phyloP scores from a whole-genome alignment of 1,140 invertebrate genomes.

The Dendroctonus valens region DNA sequence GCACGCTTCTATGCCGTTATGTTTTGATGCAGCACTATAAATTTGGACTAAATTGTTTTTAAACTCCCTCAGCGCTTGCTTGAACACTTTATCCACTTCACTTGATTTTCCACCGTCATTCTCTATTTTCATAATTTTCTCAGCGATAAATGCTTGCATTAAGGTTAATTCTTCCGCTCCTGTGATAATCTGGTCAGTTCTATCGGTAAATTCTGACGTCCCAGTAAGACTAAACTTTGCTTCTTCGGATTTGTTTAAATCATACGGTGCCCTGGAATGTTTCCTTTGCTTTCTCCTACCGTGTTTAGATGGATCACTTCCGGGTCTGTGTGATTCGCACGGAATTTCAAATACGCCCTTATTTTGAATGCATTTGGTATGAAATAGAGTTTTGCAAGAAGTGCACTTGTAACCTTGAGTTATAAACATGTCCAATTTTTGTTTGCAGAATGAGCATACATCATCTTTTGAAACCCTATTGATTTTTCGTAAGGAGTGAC shows the following conservation, averaged over 20 bases:
- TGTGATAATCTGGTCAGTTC: conserved; percentile 85
- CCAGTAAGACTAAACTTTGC: conserved; percentile 79
- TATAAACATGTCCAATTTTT: conserved; percentile 72
- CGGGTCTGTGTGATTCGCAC: conserved; percentile 51
- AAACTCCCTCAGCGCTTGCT: conserved; percentile 83
- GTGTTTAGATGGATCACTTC: conserved; percentile 49
- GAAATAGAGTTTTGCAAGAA: conserved; percentile 79
- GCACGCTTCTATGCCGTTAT: conserved; percentile 63
- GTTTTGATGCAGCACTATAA: conserved; percentile 78
- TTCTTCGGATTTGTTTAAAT: conserved; percentile 61
- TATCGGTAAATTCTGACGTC: conserved; percentile 89
- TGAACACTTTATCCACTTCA: conserved; percentile 88
- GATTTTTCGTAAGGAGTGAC: conserved; percentile 72
- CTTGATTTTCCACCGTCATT: conserved; percentile 70
- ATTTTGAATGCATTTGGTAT: conserved; percentile 85
- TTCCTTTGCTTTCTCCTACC: conserved; percentile 60
- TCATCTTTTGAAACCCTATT: conserved; percentile 74
- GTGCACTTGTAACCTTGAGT: conserved; percentile 80
- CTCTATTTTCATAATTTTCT: conserved; percentile 85
- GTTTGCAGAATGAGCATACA: conserved; percentile 48
- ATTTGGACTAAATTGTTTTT: conserved; percentile 89
- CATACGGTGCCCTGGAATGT: conserved; percentile 58
- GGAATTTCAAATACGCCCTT: conserved; percentile 70
- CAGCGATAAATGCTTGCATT: conserved; percentile 88
- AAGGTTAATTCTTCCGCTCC: conserved; percentile 78